Evolutionary conservation across 2,797 vertebrate genomes (phyloP).

Genomic region (Gallirallus australis): DNA sequence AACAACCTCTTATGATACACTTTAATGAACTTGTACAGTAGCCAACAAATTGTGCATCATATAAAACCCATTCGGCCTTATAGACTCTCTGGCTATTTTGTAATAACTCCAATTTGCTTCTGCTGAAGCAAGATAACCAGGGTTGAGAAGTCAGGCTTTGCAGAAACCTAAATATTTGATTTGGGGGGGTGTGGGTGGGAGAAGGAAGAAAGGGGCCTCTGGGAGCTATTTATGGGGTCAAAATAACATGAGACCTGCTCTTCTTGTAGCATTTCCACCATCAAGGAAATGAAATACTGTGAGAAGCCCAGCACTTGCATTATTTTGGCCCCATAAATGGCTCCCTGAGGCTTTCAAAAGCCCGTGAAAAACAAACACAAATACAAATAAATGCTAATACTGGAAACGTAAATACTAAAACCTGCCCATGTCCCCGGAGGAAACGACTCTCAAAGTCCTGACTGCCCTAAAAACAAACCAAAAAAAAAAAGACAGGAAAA

Average conservation of each 20-base stretch:
- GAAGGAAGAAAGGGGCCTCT: constrained; percentile 70
- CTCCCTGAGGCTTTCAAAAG: constrained; percentile 69
- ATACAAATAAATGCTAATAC: constrained; percentile 73
- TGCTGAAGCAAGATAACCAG: constrained; percentile 73
- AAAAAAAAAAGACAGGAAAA: not conserved
- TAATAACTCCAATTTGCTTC: constrained; percentile 73
- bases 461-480: not conserved
- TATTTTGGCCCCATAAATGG: constrained; percentile 69
- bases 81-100: constrained; percentile 70
- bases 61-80: constrained; percentile 69
- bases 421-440: constrained; percentile 55
- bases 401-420: constrained; percentile 70
- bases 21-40: constrained; percentile 74
- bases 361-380: constrained; percentile 75
- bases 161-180: constrained; percentile 76
- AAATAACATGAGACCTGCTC: constrained; percentile 75
- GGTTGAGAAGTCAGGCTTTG: constrained; percentile 67
- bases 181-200: constrained; percentile 59
- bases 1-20: constrained; percentile 73
- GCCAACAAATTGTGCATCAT: constrained; percentile 72
- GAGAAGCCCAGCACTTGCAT: constrained; percentile 73
- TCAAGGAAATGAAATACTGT: constrained; percentile 75
- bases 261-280: constrained; percentile 66
- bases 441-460: constrained; percentile 39
- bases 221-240: constrained; percentile 73